Evolutionary conservation across 1,140 invertebrate species (phyloP), one percentile per base, ranked within the genome.

Genomic region (Stegodyphus mimosarum): DNA sequence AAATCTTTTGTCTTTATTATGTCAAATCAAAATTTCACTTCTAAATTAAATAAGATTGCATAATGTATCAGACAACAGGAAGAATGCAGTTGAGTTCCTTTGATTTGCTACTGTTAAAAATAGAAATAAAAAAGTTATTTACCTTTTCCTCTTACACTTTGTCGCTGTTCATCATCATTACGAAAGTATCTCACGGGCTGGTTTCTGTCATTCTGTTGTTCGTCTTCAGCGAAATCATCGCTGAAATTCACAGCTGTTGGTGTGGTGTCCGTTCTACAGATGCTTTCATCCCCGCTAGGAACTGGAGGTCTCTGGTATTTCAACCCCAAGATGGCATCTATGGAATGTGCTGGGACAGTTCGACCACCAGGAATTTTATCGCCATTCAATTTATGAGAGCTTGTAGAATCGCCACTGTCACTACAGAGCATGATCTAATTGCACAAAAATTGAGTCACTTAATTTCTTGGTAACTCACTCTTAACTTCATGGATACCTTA

Each of bases 271-370:
- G 48, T 13, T 33, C 49, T 48, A 15, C 18, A 49, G 15, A 33
- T n/a, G 10, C 13, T 18, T 11, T 71, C 52, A 11, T 33, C 33
- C 13, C 9, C 33, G 13, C 53, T 66, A 2, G 66, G 18, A 13
- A 67, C 18, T 33, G 49, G 13, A 17, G 69, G 63, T 10, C 51
- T 60, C 73, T 76, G 81, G 5, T 84, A 84, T 33, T 86, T 88
- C 48, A 89, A 87, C 15, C 89, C 89, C 51, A 89, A 77, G n/a
- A 89, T 89, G 79, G 89, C 89, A 86, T 89, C 89, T n/a, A 89
- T 89, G 53, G 89, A 89, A 87, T 89, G 89, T 7, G 88, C 87
- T 9, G 88, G 87, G 15, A 76, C 64, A 2, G 17, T 55, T 18
- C 73, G 75, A 2, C 50, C 18, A 6, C 51, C 15, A 3, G 49